Evolutionary conservation across 64 coral and sea anemone genomes (phyloP), one percentile per base, ranked within the genome.

Genomic region (Pachyseris speciosa): DNA sequence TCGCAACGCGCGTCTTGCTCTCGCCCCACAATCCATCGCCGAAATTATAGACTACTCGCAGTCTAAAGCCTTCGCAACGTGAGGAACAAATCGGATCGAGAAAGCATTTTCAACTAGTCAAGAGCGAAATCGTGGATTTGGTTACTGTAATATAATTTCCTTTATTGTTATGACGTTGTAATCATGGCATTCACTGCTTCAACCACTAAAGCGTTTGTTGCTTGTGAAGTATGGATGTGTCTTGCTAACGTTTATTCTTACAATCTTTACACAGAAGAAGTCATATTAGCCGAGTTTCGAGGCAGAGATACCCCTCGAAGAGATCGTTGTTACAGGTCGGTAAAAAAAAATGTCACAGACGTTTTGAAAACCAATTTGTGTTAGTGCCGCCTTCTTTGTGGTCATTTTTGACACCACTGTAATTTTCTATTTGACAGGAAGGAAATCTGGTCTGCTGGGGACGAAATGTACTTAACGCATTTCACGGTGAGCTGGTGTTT

Each of bases 371-470:
- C 26, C 68, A 6, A 17, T 71, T 5, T 28, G 7, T 16, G 26
- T 27, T 13, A n/a, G 4, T n/a, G 15, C 15, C 25, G 7, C 16
- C 80, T 41, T 84, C 11, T 47, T 85, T 19, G 17, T 11, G 63
- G 22, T 64, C 22, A 11, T 24, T 34, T 31, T 11, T 77, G 2
- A n/a, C 5, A 4, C 2, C 39, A 58, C 7, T 55, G 36, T 42
- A 38, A 22, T 22, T 64, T 74, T 74, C 32, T 24, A 34, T 71
- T 89, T 48, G 13, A n/a, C 84, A 96, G 94, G 79, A 96, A 96
- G 57, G 94, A 96, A 40, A 64, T 92, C 19, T 96, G 94, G 94
- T 93, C 94, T 27, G 84, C 90, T 13, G 69, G 77, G 1, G 94
- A 96, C 34, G 90, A 96, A 69, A 44, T 69, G 38, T 96, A 96